Base-by-base conservation (phyloP, 2,113 vertebrate species). In the Macquaria australasica region DNA sequence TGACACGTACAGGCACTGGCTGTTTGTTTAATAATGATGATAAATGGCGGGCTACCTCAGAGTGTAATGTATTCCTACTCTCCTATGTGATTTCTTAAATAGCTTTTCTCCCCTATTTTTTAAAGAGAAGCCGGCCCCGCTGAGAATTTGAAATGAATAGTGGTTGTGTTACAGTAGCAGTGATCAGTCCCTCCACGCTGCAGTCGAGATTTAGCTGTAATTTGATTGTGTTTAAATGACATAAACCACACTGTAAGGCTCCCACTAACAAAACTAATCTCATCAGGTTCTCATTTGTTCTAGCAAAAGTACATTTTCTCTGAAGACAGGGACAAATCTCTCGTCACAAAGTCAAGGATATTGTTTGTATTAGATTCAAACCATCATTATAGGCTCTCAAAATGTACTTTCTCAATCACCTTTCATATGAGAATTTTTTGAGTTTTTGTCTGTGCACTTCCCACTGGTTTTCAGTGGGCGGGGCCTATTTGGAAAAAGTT, bases 1-100 rank as follows among this genome's bases (percentile, higher is more conserved):
- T 34, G 76, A 45, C 76, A 68, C 56, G 25, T n/a, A 43, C 86
- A 71, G 76, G 48, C 81, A 2, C 67, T 16, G 41, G 62, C 67
- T 77, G 86, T 74, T 87, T 80, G 59, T 51, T 84, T 82, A 69
- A 77, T 90, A 87, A 87, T 75, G 84, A 86, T 91, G 88, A 91
- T 84, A 87, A 90, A 92, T 87, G 79, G 86, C 9, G 18, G 16
- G 23, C 72, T 68, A 59, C 21, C 81, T 73, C 45, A 12, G 25
- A 45, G 45, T 41, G 50, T 69, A 84, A 89, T 80, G 59, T 62
- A 77, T 88, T 89, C 81, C 59, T 76, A 21, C 81, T 87, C 88
- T 73, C 81, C 73, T 31, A 23, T 72, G 77, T 34, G 31, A 79
- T 72, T 82, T 85, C 75, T 66, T 59, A 59, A 82, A 70, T 31